Evolutionary conservation across 2,888 invertebrate species (phyloP), one percentile per base, ranked within the genome.

Genomic region (Ophraella communa): DNA sequence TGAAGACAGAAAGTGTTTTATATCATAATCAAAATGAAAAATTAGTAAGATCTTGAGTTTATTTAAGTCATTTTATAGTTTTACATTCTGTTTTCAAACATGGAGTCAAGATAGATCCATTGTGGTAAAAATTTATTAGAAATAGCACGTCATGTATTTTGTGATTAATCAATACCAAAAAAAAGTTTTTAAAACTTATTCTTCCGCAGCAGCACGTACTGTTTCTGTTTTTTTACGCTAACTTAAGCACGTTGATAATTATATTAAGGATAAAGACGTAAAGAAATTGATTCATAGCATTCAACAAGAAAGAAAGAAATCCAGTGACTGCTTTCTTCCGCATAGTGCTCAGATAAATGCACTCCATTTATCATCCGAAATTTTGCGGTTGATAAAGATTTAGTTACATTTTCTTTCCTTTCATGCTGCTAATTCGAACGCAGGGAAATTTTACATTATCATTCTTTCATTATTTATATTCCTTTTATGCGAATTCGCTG

Each of bases 361-460:
- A 76, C 75, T 72, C 79, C 79, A 81, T 81, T 80, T 80, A 81
- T 81, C 81, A 81, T 79, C 76, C 62, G 70, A 73, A 66, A 75
- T 77, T 78, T 79, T 76, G 79, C 74, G 79, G 80, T 80, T 81
- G 81, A 81, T 81, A 81, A 81, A 81, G 81, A 81, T 81, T 81
- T 80, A 80, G 77, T 77, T 78, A 74, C 77, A 72, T 79, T 80
- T 80, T 79, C 78, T 79, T 78, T 66, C 77, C 76, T 76, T 79
- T 77, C 77, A 78, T 73, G 73, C 72, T 70, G 76, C 76, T 79
- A 79, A 79, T 78, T 78, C 76, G 74, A 73, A 74, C 71, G 74
- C 76, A 65, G 78, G 78, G 77, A 79, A 78, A 78, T 77, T 80
- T 80, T 72, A 79, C 78, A 79, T 80, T 80, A 80, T 80, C 80